These are phyloP conservation scores for Neoaliturus tenellus DNA, from an alignment of 2,888 invertebrate genomes.

Conservation along the genomic window DNA sequence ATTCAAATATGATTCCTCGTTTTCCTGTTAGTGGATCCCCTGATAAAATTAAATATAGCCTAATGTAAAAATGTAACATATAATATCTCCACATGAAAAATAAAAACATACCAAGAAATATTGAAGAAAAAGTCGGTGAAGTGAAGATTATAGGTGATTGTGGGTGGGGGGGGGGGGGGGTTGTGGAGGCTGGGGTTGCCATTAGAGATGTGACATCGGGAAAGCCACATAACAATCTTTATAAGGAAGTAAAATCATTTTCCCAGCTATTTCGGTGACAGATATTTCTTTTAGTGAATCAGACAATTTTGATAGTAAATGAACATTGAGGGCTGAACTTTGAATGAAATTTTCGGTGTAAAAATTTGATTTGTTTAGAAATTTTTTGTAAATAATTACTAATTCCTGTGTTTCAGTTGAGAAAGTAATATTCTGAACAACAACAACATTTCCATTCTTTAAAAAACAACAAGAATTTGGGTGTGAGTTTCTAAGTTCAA, in stretches of 20 bases:
- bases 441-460: not conserved
- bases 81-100: too few relatives aligned
- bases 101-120: too few relatives aligned
- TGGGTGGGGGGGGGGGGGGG: too few relatives aligned
- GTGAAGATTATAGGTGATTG: too few relatives aligned
- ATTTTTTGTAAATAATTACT: not conserved
- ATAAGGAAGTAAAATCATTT: not conserved
- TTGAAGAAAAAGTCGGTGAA: too few relatives aligned
- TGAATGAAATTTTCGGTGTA: not conserved
- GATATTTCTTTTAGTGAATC: not conserved
- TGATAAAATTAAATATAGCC: too few relatives aligned
- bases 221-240: not conserved
- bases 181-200: too few relatives aligned
- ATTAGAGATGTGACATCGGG: not conserved
- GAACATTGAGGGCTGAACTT: not conserved
- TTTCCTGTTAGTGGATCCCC: too few relatives aligned
- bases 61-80: too few relatives aligned
- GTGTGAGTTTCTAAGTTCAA: not conserved
- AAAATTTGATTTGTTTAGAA: not conserved
- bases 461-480: not conserved
- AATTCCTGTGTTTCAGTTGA: not conserved
- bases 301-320: not conserved
- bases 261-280: not conserved
- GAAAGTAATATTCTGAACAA: not conserved
- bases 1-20: too few relatives aligned